A percentile compares a stretch with the other conserved stretches of the same genome.
phyloP scores from a whole-genome alignment of 2,888 invertebrate species.

The Molorchus minor region DNA sequence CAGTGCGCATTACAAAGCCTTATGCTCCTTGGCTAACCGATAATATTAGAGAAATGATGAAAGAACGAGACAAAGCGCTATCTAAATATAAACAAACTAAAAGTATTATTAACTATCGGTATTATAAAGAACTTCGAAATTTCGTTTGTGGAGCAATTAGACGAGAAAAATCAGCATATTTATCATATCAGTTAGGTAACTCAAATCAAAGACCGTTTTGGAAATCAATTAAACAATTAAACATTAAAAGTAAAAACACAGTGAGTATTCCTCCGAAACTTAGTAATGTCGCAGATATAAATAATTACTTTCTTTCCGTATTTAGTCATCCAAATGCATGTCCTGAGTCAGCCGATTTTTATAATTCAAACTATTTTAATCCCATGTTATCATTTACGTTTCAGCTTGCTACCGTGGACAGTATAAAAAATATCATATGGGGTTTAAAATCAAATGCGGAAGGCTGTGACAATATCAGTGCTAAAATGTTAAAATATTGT shows the following conservation, averaged over 20 bases:
- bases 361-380: no score
- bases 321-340: conserved; percentile 1
- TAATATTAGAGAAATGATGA: background rate
- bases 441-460: background rate
- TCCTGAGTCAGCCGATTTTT: no score
- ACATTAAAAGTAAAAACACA: no score
- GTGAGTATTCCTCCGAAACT: no score
- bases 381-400: background rate
- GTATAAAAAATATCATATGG: background rate
- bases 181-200: no score
- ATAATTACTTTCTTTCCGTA: background rate
- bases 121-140: background rate
- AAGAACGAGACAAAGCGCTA: background rate
- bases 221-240: no score
- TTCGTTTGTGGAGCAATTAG: no score
- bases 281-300: no score
- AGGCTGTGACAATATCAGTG: background rate
- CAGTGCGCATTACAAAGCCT: background rate
- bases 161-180: background rate
- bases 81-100: background rate
- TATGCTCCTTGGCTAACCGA: background rate
- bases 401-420: background rate
- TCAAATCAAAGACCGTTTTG: no score
- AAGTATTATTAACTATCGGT: background rate
- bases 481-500: conserved; percentile 3